A percentile compares a stretch with the other conserved stretches of the same genome.
phyloP scores from a whole-genome alignment of 2,797 vertebrate species.

The Thunnus albacares region DNA sequence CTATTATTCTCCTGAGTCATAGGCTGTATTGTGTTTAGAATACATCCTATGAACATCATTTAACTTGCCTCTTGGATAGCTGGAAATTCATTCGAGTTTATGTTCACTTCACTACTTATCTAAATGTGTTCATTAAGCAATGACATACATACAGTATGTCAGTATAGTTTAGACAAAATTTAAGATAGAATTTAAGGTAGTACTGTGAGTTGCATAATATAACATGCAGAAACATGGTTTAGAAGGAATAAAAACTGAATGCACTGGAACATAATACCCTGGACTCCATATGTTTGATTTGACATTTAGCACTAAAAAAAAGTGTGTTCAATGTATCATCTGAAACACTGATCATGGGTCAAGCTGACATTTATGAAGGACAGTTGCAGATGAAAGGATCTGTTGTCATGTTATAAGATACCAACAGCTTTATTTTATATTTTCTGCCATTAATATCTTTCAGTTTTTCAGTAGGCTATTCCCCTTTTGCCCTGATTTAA shows the following conservation, averaged over 20 bases:
- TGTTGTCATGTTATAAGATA: too few relatives aligned
- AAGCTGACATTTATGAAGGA: too few relatives aligned
- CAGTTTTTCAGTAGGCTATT: not conserved
- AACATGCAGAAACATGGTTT: not conserved
- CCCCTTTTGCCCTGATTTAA: not conserved
- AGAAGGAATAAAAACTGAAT: not conserved
- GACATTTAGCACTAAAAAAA: too few relatives aligned
- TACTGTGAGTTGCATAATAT: not conserved
- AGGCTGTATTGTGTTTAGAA: constrained; percentile 20
- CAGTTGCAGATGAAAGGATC: too few relatives aligned
- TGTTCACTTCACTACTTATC: constrained; percentile 17
- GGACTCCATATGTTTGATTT: not conserved
- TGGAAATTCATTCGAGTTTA: not conserved
- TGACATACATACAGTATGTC: not conserved
- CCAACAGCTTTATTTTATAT: not conserved
- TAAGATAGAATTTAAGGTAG: not conserved
- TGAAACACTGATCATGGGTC: too few relatives aligned
- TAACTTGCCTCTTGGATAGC: constrained; percentile 12
- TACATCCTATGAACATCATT: constrained; percentile 7
- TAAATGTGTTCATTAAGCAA: constrained; percentile 19
- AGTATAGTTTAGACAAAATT: constrained; percentile 1
- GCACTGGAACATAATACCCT: not conserved
- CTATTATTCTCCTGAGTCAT: not conserved
- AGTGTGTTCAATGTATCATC: too few relatives aligned
- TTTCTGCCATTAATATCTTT: not conserved